Evolutionary conservation across 2,113 vertebrate genomes (phyloP).

Genomic region (Serinus canaria): DNA sequence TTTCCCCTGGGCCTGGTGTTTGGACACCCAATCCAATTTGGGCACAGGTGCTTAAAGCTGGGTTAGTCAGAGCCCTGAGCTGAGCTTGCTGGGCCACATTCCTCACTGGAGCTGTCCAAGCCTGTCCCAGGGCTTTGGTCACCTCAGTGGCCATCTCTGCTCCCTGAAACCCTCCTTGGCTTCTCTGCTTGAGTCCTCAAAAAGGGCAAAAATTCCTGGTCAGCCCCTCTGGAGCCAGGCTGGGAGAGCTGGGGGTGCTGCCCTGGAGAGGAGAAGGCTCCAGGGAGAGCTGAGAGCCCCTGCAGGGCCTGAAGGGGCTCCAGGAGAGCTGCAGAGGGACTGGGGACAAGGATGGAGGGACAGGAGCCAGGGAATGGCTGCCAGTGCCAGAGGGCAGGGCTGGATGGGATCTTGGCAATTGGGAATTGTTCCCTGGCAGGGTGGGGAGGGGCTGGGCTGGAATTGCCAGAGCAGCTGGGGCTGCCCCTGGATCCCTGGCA

Average conservation of each 20-base stretch:
- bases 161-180: background rate
- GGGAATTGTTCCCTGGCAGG: no score
- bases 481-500: no score
- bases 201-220: rapidly evolving
- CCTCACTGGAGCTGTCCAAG: background rate
- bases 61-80: background rate
- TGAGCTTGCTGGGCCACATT: background rate
- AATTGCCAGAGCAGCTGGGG: no score
- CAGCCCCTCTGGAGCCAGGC: background rate
- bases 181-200: background rate
- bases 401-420: no score
- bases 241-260: background rate
- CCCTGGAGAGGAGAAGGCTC: no score
- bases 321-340: no score
- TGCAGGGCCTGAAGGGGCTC: no score
- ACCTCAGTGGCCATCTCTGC: background rate
- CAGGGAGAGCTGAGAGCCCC: no score
- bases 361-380: no score
- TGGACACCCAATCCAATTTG: rapidly evolving
- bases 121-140: background rate
- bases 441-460: no score
- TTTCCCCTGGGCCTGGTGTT: background rate
- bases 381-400: no score
- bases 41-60: background rate
- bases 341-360: no score